A percentile compares a stretch with the other conserved stretches of the same genome.
phyloP scores from a whole-genome alignment of 2,797 vertebrate genomes.

The Parambassis ranga region DNA sequence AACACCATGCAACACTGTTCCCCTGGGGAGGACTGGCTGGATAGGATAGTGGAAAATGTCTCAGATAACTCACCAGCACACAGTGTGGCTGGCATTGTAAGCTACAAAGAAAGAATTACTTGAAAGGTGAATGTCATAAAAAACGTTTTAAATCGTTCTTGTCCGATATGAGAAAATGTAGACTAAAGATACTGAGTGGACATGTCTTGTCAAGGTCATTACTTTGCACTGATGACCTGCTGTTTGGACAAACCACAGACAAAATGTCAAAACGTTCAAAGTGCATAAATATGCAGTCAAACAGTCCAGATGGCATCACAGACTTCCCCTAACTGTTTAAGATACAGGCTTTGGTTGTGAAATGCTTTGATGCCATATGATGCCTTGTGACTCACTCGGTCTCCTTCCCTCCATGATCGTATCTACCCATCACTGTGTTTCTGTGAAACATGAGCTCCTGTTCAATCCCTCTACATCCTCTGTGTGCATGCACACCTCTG shows the following conservation, averaged over 20 bases:
- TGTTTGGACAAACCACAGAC: conserved; percentile 4
- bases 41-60: too few relatives aligned
- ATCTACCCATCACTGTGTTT: conserved; percentile 48
- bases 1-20: too few relatives aligned
- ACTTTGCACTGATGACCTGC: conserved; percentile 22
- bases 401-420: conserved; percentile 9
- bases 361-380: conserved; percentile 28
- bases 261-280: conserved; percentile 18
- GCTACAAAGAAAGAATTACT: too few relatives aligned
- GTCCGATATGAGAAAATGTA: too few relatives aligned
- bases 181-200: conserved; percentile 26
- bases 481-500: conserved; percentile 36
- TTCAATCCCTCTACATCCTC: conserved; percentile 30
- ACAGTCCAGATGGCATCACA: conserved; percentile 58
- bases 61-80: too few relatives aligned
- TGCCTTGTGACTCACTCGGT: conserved; percentile 32
- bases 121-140: too few relatives aligned
- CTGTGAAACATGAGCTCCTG: conserved; percentile 52
- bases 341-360: conserved; percentile 23
- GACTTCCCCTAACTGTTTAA: conserved; percentile 40
- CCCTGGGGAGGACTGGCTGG: too few relatives aligned
- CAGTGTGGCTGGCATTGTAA: too few relatives aligned
- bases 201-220: conserved; percentile 27
- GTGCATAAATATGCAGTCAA: conserved; percentile 17
- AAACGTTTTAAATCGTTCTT: too few relatives aligned